Percentiles rank a stretch among this genome's conserved stretches.
phyloP scores from a whole-genome alignment of 2,888 invertebrate species.

The Nomada flava region DNA sequence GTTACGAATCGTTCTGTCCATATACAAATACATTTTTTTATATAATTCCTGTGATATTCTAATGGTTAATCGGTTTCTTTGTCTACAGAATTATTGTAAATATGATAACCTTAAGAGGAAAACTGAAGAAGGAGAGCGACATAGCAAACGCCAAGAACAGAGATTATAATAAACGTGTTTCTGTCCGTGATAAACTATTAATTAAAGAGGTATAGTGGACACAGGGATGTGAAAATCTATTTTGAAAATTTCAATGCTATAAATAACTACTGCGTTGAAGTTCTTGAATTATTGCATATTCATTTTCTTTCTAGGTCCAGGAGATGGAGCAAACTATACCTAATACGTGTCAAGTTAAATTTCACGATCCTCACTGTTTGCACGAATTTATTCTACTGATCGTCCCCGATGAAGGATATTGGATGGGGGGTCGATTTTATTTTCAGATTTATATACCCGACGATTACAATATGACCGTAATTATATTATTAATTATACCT shows the following conservation, averaged over 20 bases:
- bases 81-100: conserved; percentile 44
- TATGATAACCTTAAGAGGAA: conserved; percentile 91
- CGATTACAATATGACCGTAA: conserved; percentile 98
- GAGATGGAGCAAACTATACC: conserved; percentile 96
- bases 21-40: background rate
- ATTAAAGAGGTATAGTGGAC: conserved; percentile 89
- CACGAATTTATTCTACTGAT: conserved; percentile 92
- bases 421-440: conserved; percentile 94
- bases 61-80: conserved; percentile 10
- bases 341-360: conserved; percentile 90
- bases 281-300: background rate
- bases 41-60: background rate
- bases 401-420: conserved; percentile 94
- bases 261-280: background rate
- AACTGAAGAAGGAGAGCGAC: conserved; percentile 88
- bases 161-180: conserved; percentile 86
- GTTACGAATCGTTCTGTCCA: background rate
- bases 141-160: conserved; percentile 79
- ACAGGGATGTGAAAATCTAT: background rate
- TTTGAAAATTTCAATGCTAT: conserved; percentile 1
- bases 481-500: conserved; percentile 78
- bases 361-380: conserved; percentile 93
- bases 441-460: conserved; percentile 95
- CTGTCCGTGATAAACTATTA: conserved; percentile 91
- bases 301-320: conserved; percentile 84